Base-by-base conservation (phyloP, 1,140 invertebrate species). In the Chionoecetes opilio region DNA sequence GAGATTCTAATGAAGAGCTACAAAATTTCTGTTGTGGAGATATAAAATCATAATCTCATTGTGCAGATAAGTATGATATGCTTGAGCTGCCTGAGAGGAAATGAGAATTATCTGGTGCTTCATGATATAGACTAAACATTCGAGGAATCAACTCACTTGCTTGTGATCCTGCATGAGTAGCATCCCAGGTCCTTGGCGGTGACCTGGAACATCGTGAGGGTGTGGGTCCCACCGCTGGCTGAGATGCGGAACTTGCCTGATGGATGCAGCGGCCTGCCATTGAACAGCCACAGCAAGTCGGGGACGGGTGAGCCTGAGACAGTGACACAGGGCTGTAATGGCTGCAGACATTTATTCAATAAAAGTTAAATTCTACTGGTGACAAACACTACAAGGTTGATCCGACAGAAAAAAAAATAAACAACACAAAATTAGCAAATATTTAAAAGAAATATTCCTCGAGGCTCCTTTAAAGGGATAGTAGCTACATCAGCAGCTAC, bases 231-330 rank as follows among this genome's bases (percentile, higher is more conserved):
- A 8, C 94, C 96, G 1, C 91, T 91, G 17, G 95, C 94, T 14
- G 96, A 96, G 32, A 94, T 94, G 53, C 94, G 91, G 37, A 96
- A 95, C 91, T 96, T 96, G 41, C 96, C 90, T 2, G 97, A 96
- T 35, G 95, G 95, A 34, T 91, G 93, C 5, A 96, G 82, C 14
- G 93, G 63, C 97, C 85, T 97, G 97, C 94, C 98, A 96, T 98
- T 98, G 89, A 98, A 97, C 87, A 98, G 97, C 98, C 98, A 99
- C 85, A 97, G 98, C 0, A 98, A 98, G 96, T 98, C 98, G 14
- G 98, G 98, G 75, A 96, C 53, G 11, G 97, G 97, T 5, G 96
- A 96, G 75, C 97, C 97, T 63, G 90, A 91, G 92, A 87, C n/a
- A 92, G 93, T 92, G 95, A 29, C 29, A 6, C 3, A 29, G 32